These are phyloP conservation scores for Hybognathus amarus DNA, from an alignment of 2,797 vertebrate genomes.

Conservation along the genomic window DNA sequence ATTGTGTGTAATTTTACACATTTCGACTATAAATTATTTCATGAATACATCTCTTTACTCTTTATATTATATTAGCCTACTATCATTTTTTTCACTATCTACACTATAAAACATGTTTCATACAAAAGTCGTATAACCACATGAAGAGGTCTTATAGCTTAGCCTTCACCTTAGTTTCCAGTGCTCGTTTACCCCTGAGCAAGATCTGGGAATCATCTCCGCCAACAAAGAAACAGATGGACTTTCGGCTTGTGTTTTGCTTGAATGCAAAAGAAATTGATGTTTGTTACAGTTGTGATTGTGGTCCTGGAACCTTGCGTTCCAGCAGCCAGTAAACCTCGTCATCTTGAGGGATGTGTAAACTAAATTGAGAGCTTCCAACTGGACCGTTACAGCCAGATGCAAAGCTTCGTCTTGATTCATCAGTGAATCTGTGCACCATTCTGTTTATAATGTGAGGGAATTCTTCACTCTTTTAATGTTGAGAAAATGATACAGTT, in stretches of 20 bases:
- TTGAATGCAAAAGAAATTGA: conserved; percentile 2
- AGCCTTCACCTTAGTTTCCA: background rate
- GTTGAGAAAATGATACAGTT: conserved; percentile 54
- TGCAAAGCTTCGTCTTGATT: conserved; percentile 40
- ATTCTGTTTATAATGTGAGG: conserved; percentile 21
- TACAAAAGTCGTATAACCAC: background rate
- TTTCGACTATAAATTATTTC: background rate
- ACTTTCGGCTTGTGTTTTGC: background rate
- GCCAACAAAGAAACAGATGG: conserved; percentile 15
- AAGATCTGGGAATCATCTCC: conserved; percentile 1
- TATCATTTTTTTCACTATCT: background rate
- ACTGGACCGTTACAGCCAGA: background rate
- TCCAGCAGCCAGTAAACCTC: conserved; percentile 2
- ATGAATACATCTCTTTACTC: background rate
- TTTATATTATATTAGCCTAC: background rate
- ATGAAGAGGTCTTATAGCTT: background rate
- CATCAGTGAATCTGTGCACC: conserved; percentile 45
- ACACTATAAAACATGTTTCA: background rate
- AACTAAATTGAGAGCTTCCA: background rate
- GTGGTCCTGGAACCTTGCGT: conserved; percentile 1
- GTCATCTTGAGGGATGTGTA: background rate
- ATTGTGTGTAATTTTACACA: background rate
- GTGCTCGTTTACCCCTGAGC: background rate
- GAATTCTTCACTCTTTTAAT: conserved; percentile 46
- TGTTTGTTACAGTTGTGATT: conserved; percentile 10